Evolutionary conservation across 2,113 vertebrate genomes (phyloP).

Genomic region (Terrapene triunguis): DNA sequence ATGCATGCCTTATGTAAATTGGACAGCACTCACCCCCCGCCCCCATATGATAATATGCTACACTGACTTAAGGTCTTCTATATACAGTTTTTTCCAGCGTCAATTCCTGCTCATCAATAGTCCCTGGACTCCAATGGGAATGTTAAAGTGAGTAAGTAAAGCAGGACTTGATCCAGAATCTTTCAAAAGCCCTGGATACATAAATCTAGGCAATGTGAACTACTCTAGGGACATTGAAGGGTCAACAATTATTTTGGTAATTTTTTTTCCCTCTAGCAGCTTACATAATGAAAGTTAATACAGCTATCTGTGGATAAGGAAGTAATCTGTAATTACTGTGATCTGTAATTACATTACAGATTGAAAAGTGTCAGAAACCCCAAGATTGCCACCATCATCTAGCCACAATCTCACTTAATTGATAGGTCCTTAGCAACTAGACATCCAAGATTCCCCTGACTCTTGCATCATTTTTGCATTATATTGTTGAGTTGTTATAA

Average conservation of each 20-base stretch:
- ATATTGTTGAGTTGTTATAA: not conserved
- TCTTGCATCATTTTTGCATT: not conserved
- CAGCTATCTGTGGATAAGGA: not conserved
- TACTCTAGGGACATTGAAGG: not conserved
- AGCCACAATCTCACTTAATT: not conserved
- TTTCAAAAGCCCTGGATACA: not conserved
- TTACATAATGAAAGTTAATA: not conserved
- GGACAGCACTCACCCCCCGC: not conserved
- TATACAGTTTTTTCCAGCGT: not conserved
- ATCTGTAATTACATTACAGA: not conserved
- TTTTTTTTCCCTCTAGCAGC: not conserved
- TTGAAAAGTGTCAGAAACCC: not conserved
- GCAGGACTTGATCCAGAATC: not conserved
- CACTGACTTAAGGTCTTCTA: not conserved
- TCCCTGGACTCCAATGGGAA: not conserved
- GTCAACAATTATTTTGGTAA: not conserved
- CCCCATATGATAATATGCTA: not conserved
- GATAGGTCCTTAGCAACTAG: not conserved
- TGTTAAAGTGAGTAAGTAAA: not conserved
- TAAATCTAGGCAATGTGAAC: not conserved
- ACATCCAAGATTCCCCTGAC: not conserved
- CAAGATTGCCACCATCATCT: not conserved
- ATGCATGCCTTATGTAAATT: not conserved
- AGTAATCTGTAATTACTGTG: not conserved
- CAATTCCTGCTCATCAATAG: accelerated